Percentiles rank a stretch among this genome's conserved stretches.
phyloP scores from a whole-genome alignment of 2,113 vertebrate species.

The Thryonomys swinderianus region DNA sequence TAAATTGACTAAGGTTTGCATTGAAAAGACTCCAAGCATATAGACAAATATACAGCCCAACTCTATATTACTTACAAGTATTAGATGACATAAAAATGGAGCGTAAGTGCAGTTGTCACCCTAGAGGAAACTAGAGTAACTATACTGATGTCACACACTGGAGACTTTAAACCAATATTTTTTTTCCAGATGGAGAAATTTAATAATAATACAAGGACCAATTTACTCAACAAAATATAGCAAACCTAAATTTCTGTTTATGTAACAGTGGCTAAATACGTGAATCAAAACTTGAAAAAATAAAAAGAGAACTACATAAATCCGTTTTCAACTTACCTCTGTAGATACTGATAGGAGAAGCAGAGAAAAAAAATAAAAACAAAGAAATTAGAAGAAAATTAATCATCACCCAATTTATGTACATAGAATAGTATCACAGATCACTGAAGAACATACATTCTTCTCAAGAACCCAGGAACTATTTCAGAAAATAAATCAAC shows the following conservation, averaged over 20 bases:
- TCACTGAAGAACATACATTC: not conserved
- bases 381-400: not conserved
- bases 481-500: not conserved
- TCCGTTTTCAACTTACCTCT: not conserved
- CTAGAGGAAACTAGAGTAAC: not conserved
- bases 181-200: not conserved
- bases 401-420: not conserved
- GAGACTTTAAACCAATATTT: not conserved
- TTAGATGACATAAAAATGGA: not conserved
- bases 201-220: not conserved
- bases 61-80: not conserved
- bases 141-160: not conserved
- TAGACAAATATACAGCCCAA: not conserved
- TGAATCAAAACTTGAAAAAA: not conserved
- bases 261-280: not conserved
- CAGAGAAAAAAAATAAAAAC: not conserved
- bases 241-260: not conserved
- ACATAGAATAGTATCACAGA: not conserved
- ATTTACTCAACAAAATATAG: not conserved
- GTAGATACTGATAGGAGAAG: not conserved
- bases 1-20: not conserved
- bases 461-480: not conserved
- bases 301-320: not conserved
- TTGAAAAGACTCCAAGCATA: not conserved
- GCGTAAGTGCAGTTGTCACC: not conserved